Evolutionary conservation across 2,113 vertebrate species (phyloP).

Genomic region (Pluvianellus socialis): DNA sequence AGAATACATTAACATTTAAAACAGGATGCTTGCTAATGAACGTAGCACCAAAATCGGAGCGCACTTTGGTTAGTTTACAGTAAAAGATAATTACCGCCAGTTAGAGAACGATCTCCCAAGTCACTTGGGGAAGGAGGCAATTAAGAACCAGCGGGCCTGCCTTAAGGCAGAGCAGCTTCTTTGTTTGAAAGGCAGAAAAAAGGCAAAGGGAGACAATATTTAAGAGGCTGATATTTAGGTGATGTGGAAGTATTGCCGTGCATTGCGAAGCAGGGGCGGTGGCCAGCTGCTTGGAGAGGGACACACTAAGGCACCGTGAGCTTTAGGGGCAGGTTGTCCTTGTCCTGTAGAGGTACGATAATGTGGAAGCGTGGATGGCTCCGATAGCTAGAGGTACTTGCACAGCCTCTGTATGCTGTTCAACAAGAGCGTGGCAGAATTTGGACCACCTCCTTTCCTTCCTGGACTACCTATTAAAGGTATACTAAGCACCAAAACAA

Average conservation of each 20-base stretch:
- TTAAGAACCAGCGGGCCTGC: not conserved
- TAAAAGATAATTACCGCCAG: constrained; percentile 36
- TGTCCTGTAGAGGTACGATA: not conserved
- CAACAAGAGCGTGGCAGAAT: not conserved
- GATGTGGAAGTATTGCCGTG: not conserved
- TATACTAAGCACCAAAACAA: not conserved
- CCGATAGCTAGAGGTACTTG: not conserved
- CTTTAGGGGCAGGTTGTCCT: not conserved
- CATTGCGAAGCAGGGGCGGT: not conserved
- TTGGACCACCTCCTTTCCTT: not conserved
- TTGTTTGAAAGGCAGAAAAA: not conserved
- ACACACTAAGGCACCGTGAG: accelerated
- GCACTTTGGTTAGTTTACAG: constrained; percentile 14
- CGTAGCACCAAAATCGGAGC: not conserved
- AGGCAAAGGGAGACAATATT: not conserved
- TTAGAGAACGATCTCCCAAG: constrained; percentile 21
- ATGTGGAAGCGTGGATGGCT: not conserved
- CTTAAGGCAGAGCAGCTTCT: not conserved
- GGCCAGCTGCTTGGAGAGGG: not conserved
- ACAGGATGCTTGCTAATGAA: not conserved
- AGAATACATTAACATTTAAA: constrained; percentile 29
- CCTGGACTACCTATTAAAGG: not conserved
- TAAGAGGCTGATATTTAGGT: not conserved
- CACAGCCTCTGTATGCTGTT: not conserved
- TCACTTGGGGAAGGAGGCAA: not conserved